Evolutionary conservation across 2,888 invertebrate genomes (phyloP), one percentile per base, ranked within the genome.

Genomic region (Elysia crispata): DNA sequence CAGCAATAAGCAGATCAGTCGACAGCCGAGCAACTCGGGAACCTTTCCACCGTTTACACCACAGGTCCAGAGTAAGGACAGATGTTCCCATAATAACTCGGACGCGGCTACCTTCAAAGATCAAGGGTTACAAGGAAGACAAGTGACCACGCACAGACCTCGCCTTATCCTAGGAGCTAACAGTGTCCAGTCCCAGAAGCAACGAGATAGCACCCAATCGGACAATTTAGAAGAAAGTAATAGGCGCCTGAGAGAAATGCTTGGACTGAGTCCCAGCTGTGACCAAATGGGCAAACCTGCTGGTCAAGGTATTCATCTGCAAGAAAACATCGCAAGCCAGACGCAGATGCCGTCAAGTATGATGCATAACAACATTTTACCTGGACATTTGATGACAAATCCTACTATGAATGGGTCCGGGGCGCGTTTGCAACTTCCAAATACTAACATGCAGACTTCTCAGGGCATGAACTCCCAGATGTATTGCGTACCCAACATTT

Each of bases 401-500:
- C 74, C 73, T 54, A 64, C 72, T 30, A 67, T 79, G 67, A 11
- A 11, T 41, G 41, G 5, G 41, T 41, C 41, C 41, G 41, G 41
- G 11, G 50, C 66, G 11, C 74, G 79, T 0, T 67, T 79, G 79
- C 79, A 79, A n/a, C 30, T 79, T 15, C 0, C 74, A 11, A 67
- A 67, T 0, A 8, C 57, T 57, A 79, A 79, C 31, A 30, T 79
- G 23, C 79, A 75, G 30, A 28, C 75, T 15, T 18, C 79, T 15
- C 54, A 69, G 30, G 80, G 76, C 23, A 41, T 80, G 60, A 31
- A 75, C 0, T 76, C 75, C 18, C 80, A 80, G 31, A 80, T 80
- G 80, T 80, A 80, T 28, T 80, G 80, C 30, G 76, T 80, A 18
- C 80, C 80, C 11, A 80, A 80, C 50, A 80, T 80, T 70, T 25